These are phyloP conservation scores for Protonibea diacanthus DNA, from an alignment of 2,797 vertebrate species.

Conservation along the genomic window DNA sequence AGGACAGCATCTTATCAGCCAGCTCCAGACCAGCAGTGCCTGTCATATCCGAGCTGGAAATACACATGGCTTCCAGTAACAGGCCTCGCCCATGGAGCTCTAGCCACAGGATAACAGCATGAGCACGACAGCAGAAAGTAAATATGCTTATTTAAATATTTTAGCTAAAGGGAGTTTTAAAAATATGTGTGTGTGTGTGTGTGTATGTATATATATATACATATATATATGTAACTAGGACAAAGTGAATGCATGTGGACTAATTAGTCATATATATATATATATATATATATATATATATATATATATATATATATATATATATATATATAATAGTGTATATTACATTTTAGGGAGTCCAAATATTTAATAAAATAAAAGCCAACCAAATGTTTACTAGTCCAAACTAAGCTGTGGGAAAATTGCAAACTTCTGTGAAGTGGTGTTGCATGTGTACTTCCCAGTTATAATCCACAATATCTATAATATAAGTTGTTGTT, in stretches of 20 bases:
- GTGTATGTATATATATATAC: too few species aligned
- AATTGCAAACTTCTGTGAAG: constrained; percentile 4
- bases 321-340: background rate
- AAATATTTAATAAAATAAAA: constrained; percentile 16
- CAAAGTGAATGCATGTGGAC: constrained; percentile 25
- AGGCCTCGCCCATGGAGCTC: constrained; percentile 88
- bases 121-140: constrained; percentile 43
- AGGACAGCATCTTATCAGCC: constrained; percentile 94
- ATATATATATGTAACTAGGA: constrained; percentile 47
- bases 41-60: constrained; percentile 90
- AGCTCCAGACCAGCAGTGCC: constrained; percentile 90
- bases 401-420: background rate
- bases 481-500: background rate
- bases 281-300: too few species aligned
- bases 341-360: background rate
- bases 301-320: too few species aligned
- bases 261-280: too few species aligned
- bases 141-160: constrained; percentile 58
- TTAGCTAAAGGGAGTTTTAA: constrained; percentile 36
- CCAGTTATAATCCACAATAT: background rate
- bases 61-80: constrained; percentile 87
- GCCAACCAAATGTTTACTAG: background rate
- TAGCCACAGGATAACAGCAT: constrained; percentile 69
- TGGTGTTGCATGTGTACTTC: background rate
- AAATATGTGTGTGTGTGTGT: constrained; percentile 6